Conservation (phyloP, 2,888 invertebrate genomes). For the Folsomia candida region DNA sequence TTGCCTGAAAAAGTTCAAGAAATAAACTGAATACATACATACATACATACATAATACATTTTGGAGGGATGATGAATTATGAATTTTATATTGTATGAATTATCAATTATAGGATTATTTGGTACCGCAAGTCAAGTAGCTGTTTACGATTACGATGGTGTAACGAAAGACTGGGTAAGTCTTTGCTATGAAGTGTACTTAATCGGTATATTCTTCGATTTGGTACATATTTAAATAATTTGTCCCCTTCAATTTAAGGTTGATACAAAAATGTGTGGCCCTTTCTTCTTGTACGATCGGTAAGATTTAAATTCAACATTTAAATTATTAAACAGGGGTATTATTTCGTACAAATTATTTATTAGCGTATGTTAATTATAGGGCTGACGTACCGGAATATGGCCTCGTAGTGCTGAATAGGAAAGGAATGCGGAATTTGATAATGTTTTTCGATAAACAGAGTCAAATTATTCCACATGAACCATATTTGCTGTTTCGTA, state of each 20-base stretch:
- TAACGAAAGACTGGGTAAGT: conserved; percentile 10
- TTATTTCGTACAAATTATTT: not conserved
- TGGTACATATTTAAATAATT: no score
- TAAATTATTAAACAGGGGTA: no score
- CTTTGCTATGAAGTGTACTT: not conserved
- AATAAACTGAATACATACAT: no score
- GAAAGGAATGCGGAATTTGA: conserved; percentile 7
- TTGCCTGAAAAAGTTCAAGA: no score
- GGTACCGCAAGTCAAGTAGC: conserved; percentile 10
- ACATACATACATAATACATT: no score
- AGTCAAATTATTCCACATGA: conserved; percentile 16
- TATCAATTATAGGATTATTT: no score
- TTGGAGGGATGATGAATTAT: no score
- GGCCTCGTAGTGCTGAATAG: conserved; percentile 9
- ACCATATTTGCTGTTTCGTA: conserved; percentile 8
- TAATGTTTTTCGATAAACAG: conserved; percentile 4
- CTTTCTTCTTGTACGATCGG: conserved; percentile 5
- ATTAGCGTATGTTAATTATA: not conserved
- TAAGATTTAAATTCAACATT: no score
- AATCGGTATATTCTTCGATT: not conserved
- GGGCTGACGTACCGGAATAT: not conserved
- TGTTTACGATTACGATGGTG: conserved; percentile 9
- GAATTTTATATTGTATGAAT: no score
- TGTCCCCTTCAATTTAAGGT: not conserved
- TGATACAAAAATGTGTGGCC: conserved; percentile 3